Conservation (phyloP, 2,113 vertebrate genomes). For the Apodemus sylvaticus region DNA sequence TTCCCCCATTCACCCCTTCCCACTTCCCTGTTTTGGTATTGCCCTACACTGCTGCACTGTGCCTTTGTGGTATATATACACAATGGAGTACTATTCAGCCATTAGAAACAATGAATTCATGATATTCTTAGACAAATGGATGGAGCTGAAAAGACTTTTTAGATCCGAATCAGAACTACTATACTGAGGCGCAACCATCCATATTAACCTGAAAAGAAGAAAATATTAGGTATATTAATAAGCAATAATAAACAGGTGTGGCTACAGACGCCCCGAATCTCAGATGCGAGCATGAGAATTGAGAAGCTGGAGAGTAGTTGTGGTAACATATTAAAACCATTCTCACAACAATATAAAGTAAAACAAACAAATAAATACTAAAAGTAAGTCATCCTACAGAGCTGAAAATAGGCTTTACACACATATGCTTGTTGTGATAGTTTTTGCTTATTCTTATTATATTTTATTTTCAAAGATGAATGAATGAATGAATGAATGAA, state of each 20-base stretch:
- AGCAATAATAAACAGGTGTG: neutral
- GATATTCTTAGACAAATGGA: too few relatives aligned
- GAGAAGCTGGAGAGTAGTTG: too few relatives aligned
- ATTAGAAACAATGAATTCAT: too few relatives aligned
- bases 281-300: too few relatives aligned
- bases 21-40: too few relatives aligned
- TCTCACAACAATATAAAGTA: neutral
- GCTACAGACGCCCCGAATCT: neutral
- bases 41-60: too few relatives aligned
- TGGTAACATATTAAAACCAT: neutral
- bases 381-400: neutral
- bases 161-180: too few relatives aligned
- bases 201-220: neutral
- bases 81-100: too few relatives aligned
- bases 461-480: neutral
- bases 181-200: neutral
- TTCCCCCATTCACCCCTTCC: too few relatives aligned
- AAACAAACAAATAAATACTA: neutral
- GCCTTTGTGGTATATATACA: too few relatives aligned
- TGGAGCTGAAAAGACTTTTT: too few relatives aligned
- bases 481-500: neutral
- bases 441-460: neutral
- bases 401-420: neutral
- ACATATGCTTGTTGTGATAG: neutral
- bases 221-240: neutral